Conservation (phyloP, 2,797 vertebrate genomes). For the Eremophila alpestris region DNA sequence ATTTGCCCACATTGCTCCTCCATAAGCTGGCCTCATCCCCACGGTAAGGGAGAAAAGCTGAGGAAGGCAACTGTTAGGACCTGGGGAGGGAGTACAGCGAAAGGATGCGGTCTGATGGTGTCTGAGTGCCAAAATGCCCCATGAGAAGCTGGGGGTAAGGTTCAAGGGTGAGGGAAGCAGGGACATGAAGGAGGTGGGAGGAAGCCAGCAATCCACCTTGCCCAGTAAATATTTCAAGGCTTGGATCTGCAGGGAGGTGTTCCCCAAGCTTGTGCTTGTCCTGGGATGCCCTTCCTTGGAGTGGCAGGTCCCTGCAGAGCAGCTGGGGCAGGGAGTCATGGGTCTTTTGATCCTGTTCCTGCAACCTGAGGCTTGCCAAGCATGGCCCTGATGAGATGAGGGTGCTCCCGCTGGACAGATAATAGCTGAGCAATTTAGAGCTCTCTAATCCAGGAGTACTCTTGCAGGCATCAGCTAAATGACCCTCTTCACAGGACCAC, state of each 20-base stretch:
- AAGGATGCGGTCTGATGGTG: fast-evolving
- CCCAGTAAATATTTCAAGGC: not conserved
- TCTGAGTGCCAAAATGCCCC: not conserved
- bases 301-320: not conserved
- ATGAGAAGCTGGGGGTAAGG: not conserved
- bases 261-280: not conserved
- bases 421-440: conserved; percentile 31
- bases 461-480: conserved; percentile 27
- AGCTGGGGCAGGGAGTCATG: fast-evolving
- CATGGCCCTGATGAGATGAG: not conserved
- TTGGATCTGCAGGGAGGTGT: not conserved
- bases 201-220: not conserved
- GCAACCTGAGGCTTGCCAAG: not conserved
- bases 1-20: not conserved
- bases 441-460: conserved; percentile 32
- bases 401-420: conserved; percentile 23
- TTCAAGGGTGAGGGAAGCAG: not conserved
- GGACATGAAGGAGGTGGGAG: not conserved
- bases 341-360: not conserved
- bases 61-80: not conserved
- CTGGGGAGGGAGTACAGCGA: not conserved
- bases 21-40: not conserved
- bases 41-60: not conserved
- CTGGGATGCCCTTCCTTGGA: not conserved
- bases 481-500: not conserved